Evolutionary conservation across 2,113 vertebrate species (phyloP).

Genomic region (Heterochromis multidens): DNA sequence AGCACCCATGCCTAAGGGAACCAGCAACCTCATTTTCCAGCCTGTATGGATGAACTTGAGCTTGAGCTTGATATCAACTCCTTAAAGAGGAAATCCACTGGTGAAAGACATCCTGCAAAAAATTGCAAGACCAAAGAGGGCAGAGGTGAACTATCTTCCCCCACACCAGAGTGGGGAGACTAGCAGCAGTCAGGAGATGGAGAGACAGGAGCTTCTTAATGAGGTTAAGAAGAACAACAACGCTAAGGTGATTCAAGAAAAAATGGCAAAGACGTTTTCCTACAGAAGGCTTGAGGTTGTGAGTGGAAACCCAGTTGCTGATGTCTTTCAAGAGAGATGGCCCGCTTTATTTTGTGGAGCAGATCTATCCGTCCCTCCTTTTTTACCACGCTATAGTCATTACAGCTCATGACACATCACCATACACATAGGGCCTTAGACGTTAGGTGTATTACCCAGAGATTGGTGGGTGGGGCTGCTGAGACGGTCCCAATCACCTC

Average conservation of each 20-base stretch:
- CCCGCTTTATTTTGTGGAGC: no score
- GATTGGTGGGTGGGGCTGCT: no score
- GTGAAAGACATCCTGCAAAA: constrained; percentile 36
- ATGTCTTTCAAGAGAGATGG: neutral
- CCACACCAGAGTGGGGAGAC: constrained; percentile 46
- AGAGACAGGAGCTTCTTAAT: neutral
- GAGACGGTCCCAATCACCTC: no score
- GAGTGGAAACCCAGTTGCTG: neutral
- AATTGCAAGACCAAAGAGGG: constrained; percentile 40
- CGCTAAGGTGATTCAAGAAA: neutral
- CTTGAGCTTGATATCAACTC: constrained; percentile 42
- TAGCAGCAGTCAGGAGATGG: neutral
- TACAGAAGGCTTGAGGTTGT: neutral
- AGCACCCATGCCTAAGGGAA: neutral
- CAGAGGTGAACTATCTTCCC: constrained; percentile 46
- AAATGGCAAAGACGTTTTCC: neutral
- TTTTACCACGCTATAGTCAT: no score
- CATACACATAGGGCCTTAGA: no score
- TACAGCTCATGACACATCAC: no score
- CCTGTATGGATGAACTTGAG: constrained; percentile 1
- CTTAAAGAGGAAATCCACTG: constrained; percentile 35
- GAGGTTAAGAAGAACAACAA: neutral
- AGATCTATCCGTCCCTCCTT: no score
- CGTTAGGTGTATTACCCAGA: no score
- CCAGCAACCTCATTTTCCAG: neutral